A percentile compares a stretch with the other conserved stretches of the same genome.
Evolutionary conservation across 37 sponge, comb jelly and placozoan genomes (phyloP).

Genomic region (Oopsacas minuta): DNA sequence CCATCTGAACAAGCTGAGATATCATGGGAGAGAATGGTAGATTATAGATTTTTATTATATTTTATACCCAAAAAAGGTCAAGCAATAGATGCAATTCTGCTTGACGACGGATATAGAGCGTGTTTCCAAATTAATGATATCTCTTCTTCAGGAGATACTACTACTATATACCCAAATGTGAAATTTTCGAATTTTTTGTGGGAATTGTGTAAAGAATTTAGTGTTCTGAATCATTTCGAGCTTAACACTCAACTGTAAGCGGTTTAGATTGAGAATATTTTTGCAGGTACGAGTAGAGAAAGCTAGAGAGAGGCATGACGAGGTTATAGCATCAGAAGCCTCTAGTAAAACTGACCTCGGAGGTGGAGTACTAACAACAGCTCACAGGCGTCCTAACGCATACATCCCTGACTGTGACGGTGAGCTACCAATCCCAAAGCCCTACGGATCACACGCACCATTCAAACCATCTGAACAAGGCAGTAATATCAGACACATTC

Average conservation of each 20-base stretch:
- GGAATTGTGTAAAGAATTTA: neutral
- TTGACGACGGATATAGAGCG: no score
- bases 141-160: no score
- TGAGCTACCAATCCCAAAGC: constrained; percentile 88
- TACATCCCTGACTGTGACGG: constrained; percentile 73
- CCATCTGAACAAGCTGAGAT: constrained; percentile 49
- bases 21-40: constrained; percentile 50
- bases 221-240: no score
- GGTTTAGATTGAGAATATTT: neutral
- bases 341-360: neutral
- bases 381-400: constrained; percentile 86
- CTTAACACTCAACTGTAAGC: no score
- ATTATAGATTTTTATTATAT: no score
- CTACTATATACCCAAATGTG: no score
- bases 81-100: no score
- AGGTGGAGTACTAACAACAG: constrained; percentile 59
- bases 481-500: constrained; percentile 81
- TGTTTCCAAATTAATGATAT: no score
- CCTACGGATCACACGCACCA: constrained; percentile 90
- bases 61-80: no score
- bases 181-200: neutral
- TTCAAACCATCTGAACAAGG: constrained; percentile 92
- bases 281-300: neutral
- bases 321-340: neutral
- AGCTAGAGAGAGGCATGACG: neutral